phyloP scores from a whole-genome alignment of 2,113 vertebrate genomes.

The Hypocryptadius cinnamomeus region DNA sequence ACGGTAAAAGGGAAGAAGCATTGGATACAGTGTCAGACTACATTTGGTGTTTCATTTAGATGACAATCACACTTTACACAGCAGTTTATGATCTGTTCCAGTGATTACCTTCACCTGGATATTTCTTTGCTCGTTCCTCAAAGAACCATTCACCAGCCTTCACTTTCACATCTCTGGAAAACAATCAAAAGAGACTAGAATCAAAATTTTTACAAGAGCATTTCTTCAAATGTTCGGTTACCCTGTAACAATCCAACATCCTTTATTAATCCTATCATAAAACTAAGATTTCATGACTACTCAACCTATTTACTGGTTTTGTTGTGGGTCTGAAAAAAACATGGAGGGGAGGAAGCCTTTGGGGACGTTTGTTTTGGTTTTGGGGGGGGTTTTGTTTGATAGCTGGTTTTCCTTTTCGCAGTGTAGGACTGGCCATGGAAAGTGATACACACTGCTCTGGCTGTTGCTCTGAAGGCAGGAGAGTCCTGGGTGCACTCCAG shows the following conservation, averaged over 20 bases:
- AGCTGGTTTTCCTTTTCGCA: not conserved
- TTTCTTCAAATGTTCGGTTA: not conserved
- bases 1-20: not conserved
- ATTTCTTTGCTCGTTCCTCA: constrained; percentile 85
- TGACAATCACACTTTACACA: not conserved
- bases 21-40: not conserved
- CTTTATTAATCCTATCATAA: not conserved
- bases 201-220: not conserved
- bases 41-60: not conserved
- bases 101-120: constrained; percentile 76
- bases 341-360: not conserved
- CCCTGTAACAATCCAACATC: not conserved
- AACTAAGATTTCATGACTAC: not conserved
- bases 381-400: not conserved
- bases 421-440: not conserved
- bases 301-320: not conserved
- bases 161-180: constrained; percentile 84
- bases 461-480: not conserved
- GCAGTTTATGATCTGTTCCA: not conserved
- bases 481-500: not conserved
- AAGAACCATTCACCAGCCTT: constrained; percentile 92
- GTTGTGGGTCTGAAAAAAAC: not conserved
- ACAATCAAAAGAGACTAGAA: not conserved
- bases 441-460: not conserved
- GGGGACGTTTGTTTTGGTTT: not conserved